phyloP scores from a whole-genome alignment of 2,888 invertebrate genomes.

The Laothoe populi region DNA sequence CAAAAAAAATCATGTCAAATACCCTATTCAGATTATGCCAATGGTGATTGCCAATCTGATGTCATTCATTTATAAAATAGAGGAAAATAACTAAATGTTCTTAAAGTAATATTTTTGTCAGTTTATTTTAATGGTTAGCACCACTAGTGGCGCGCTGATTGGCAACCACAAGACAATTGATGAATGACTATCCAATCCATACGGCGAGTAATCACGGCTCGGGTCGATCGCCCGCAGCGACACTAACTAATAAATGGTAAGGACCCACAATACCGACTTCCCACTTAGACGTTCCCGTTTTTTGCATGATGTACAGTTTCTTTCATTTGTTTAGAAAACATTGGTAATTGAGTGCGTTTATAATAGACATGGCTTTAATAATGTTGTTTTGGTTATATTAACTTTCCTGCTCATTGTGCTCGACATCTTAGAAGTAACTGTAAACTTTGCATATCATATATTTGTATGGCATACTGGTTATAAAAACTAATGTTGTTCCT shows the following conservation, averaged over 20 bases:
- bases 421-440: neutral
- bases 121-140: conserved; percentile 44
- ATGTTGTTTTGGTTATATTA: conserved; percentile 6
- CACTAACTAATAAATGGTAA: conserved; percentile 46
- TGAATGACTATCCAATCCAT: conserved; percentile 46
- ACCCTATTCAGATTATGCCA: neutral
- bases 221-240: conserved; percentile 47
- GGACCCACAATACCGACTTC: conserved; percentile 41
- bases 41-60: neutral
- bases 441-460: neutral
- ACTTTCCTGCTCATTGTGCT: neutral
- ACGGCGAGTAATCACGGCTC: conserved; percentile 44
- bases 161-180: conserved; percentile 46
- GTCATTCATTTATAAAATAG: neutral
- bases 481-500: neutral
- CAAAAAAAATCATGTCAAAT: neutral
- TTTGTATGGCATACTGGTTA: neutral
- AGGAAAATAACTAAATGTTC: conserved; percentile 3
- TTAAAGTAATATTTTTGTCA: conserved; percentile 39
- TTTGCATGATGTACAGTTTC: conserved; percentile 26
- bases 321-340: conserved; percentile 25
- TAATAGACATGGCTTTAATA: conserved; percentile 16
- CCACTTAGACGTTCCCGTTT: conserved; percentile 21
- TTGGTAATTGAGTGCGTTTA: conserved; percentile 16
- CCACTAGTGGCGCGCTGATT: conserved; percentile 42